Percentiles rank a stretch among this genome's conserved stretches.
Conservation (phyloP, 2,888 invertebrate genomes). For the Sphecodes monilicornis region DNA sequence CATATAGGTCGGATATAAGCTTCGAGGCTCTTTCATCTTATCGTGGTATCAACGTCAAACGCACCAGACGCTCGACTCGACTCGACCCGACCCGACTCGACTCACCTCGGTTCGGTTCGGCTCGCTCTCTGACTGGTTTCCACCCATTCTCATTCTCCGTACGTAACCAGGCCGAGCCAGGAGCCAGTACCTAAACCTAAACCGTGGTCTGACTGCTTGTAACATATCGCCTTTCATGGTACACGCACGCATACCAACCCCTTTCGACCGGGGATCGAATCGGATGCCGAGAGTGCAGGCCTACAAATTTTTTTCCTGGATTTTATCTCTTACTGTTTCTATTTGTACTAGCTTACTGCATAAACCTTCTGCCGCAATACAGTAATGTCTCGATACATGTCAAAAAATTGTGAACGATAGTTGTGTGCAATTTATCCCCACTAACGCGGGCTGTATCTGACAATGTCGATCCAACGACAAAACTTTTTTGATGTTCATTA, state of each 20-base stretch:
- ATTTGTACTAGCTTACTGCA: background rate
- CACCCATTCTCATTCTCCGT: conserved; percentile 80
- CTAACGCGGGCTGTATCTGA: no score
- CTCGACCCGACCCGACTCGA: conserved; percentile 76
- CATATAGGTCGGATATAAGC: conserved; percentile 82
- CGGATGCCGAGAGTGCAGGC: background rate
- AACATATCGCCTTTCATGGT: conserved; percentile 72
- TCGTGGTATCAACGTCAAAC: conserved; percentile 84
- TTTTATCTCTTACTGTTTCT: background rate
- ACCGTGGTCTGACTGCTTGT: conserved; percentile 69
- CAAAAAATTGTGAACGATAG: background rate
- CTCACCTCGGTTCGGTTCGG: conserved; percentile 71
- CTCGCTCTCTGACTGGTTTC: conserved; percentile 76
- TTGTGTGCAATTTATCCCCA: no score
- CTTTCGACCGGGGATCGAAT: conserved; percentile 28
- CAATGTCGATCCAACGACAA: no score
- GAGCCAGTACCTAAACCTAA: conserved; percentile 73
- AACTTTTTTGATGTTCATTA: no score
- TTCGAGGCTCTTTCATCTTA: conserved; percentile 84
- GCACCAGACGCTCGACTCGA: conserved; percentile 82
- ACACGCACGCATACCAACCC: conserved; percentile 37
- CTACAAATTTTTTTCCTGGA: conserved; percentile 3
- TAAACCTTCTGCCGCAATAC: background rate
- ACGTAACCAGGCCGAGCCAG: conserved; percentile 74
- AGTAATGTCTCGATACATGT: background rate